Evolutionary conservation across 1,140 invertebrate genomes (phyloP).

Genomic region (Procambarus virginalis): DNA sequence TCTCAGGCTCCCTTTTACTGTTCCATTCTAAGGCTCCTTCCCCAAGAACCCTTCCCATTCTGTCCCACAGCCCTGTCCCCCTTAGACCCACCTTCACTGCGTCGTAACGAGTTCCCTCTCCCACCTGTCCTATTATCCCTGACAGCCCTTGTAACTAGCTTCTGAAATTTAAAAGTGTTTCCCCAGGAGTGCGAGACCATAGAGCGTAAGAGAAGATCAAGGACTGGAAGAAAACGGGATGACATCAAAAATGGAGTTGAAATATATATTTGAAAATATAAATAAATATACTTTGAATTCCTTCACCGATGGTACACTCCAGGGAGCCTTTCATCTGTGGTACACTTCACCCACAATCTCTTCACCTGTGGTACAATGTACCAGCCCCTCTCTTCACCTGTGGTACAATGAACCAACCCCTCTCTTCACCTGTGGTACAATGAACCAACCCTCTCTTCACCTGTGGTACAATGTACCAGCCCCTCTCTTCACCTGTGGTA

Average conservation of each 20-base stretch:
- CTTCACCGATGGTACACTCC: too few species aligned
- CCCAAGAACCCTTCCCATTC: neutral
- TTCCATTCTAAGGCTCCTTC: neutral
- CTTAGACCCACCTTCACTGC: neutral
- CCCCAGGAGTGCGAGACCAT: neutral
- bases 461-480: too few species aligned
- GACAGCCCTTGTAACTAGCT: slow-evolving; percentile 27
- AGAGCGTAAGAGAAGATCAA: too few species aligned
- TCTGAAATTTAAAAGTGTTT: slow-evolving; percentile 4
- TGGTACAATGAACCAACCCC: too few species aligned
- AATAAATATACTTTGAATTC: too few species aligned
- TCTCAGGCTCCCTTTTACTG: neutral
- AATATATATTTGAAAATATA: too few species aligned
- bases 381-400: too few species aligned
- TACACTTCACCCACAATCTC: too few species aligned
- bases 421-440: neutral
- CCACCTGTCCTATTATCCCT: slow-evolving; percentile 37
- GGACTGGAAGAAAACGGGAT: neutral
- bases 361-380: too few species aligned
- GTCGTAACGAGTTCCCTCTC: neutral
- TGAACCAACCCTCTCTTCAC: too few species aligned
- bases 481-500: too few species aligned
- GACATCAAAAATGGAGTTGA: neutral
- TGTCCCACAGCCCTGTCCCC: neutral
- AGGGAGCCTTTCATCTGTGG: neutral